phyloP scores from a whole-genome alignment of 2,888 invertebrate species.

The Gnatocerus cornutus region DNA sequence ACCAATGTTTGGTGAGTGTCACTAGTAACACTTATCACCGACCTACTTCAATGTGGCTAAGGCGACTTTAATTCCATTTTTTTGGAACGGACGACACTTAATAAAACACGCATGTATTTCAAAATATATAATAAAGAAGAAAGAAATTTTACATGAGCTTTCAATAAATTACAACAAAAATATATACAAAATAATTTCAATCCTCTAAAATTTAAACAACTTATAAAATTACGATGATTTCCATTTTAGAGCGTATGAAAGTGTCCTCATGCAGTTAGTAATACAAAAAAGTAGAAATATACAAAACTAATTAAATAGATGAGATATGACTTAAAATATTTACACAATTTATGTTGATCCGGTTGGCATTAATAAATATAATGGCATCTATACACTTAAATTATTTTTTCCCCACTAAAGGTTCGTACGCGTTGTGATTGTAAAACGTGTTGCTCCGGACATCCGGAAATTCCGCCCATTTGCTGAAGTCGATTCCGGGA shows the following conservation, averaged over 20 bases:
- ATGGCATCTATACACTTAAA: constrained; percentile 37
- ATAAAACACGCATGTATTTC: too few relatives aligned
- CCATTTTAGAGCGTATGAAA: background rate
- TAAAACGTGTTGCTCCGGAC: constrained; percentile 18
- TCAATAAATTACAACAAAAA: constrained; percentile 41
- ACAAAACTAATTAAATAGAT: constrained; percentile 10
- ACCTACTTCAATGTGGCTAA: too few relatives aligned
- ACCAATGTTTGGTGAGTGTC: too few relatives aligned
- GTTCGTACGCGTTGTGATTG: constrained; percentile 15
- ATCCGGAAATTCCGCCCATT: constrained; percentile 84
- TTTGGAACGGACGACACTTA: too few relatives aligned
- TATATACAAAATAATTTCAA: constrained; percentile 34
- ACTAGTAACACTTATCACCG: too few relatives aligned
- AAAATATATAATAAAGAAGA: constrained; percentile 9
- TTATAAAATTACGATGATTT: background rate
- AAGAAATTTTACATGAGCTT: constrained; percentile 33
- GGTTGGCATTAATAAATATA: constrained; percentile 39
- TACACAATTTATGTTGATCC: constrained; percentile 29
- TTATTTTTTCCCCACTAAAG: constrained; percentile 26
- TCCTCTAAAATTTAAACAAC: constrained; percentile 16
- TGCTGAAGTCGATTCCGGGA: constrained; percentile 89
- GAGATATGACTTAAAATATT: constrained; percentile 28
- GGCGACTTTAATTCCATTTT: too few relatives aligned
- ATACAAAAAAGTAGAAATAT: constrained; percentile 25
- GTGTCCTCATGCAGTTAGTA: background rate